Evolutionary conservation across 2,797 vertebrate genomes (phyloP).

Genomic region (Enteromius unitaeniatus): DNA sequence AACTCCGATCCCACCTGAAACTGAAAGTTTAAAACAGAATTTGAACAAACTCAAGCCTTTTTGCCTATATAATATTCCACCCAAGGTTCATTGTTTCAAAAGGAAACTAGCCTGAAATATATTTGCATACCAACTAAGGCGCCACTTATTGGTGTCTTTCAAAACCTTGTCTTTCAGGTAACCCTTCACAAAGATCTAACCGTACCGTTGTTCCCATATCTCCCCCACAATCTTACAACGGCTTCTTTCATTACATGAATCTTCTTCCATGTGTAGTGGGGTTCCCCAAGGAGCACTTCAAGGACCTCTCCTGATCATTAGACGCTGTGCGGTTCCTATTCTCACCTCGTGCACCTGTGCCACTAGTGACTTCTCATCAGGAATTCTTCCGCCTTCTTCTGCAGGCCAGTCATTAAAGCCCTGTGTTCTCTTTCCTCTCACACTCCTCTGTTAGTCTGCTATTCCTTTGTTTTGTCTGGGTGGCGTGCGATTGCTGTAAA

Average conservation of each 20-base stretch:
- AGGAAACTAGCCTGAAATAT: not conserved
- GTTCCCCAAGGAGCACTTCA: conserved; percentile 70
- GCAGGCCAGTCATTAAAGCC: conserved; percentile 67
- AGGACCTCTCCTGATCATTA: conserved; percentile 72
- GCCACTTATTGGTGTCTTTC: not conserved
- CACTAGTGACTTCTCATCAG: conserved; percentile 64
- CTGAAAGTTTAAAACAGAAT: not conserved
- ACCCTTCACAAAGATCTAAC: conserved; percentile 28
- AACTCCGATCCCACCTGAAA: not conserved
- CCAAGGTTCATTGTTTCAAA: not conserved
- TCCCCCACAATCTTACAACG: conserved; percentile 33
- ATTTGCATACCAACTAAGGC: conserved; percentile 32
- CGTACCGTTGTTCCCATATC: conserved; percentile 32
- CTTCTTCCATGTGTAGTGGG: conserved; percentile 53
- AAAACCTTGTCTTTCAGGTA: conserved; percentile 17
- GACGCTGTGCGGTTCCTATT: conserved; percentile 62
- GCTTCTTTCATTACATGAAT: conserved; percentile 55
- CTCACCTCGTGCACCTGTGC: conserved; percentile 70
- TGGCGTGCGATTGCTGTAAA: conserved; percentile 22
- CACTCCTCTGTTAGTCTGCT: conserved; percentile 35
- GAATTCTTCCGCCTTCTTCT: conserved; percentile 56
- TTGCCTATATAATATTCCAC: conserved; percentile 6
- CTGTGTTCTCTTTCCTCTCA: conserved; percentile 60
- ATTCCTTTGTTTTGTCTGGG: conserved; percentile 53
- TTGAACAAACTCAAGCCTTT: not conserved